A percentile compares a stretch with the other conserved stretches of the same genome.
These are phyloP conservation scores for Etheostoma spectabile DNA, from an alignment of 2,113 vertebrate genomes.

Conservation along the genomic window DNA sequence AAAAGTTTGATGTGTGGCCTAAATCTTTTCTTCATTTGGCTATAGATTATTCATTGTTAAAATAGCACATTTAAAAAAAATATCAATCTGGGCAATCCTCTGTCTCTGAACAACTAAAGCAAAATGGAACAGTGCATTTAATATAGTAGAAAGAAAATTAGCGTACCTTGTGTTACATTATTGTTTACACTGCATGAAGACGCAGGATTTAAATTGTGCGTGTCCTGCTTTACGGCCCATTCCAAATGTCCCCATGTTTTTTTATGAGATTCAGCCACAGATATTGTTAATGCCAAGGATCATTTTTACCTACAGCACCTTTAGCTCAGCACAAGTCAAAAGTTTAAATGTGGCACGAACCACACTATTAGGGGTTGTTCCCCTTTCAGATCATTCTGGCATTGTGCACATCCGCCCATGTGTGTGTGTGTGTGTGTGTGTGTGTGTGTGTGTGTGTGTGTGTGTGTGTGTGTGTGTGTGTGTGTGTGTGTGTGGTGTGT, in stretches of 20 bases:
- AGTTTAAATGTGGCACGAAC: not conserved
- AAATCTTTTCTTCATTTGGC: not conserved
- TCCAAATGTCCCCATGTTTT: not conserved
- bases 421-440: slow-evolving; percentile 33
- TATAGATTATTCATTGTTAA: slow-evolving; percentile 4
- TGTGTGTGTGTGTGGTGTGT: slow-evolving; percentile 13
- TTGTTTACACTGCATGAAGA: not conserved
- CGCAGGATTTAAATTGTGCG: not conserved
- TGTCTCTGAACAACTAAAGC: not conserved
- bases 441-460: slow-evolving; percentile 10
- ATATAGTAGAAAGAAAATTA: not conserved
- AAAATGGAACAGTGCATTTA: slow-evolving; percentile 4
- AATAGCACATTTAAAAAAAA: not conserved
- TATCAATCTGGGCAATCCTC: not conserved
- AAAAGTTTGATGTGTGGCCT: not conserved
- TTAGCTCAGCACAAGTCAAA: not conserved
- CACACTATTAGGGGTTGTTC: not conserved
- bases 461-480: slow-evolving; percentile 28
- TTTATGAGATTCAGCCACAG: slow-evolving; percentile 3
- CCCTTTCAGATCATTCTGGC: slow-evolving; percentile 12
- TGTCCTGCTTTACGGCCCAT: not conserved
- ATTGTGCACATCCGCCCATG: slow-evolving; percentile 51
- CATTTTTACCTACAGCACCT: not conserved
- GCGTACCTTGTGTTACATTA: not conserved
- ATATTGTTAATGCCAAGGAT: slow-evolving; percentile 13